Percentiles rank a stretch among this genome's conserved stretches.
Evolutionary conservation across 2,888 invertebrate genomes (phyloP).

Genomic region (Chrysolina americana): DNA sequence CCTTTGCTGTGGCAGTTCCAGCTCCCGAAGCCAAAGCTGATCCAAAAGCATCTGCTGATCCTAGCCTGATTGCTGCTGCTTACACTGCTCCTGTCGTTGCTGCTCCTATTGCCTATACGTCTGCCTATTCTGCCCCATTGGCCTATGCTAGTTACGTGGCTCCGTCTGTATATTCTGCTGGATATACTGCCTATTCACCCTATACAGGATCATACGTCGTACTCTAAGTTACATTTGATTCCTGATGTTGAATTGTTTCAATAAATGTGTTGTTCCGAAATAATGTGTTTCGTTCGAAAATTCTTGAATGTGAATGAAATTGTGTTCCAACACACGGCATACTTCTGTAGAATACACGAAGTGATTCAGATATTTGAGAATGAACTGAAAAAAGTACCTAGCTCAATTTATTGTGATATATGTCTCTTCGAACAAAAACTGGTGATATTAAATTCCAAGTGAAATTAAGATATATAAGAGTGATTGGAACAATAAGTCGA

Average conservation of each 20-base stretch:
- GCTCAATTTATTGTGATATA: no score
- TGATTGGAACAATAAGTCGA: no score
- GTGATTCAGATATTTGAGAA: no score
- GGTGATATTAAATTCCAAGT: no score
- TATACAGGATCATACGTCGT: conserved; percentile 45
- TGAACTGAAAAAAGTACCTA: no score
- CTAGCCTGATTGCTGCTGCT: conserved; percentile 33
- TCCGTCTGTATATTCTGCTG: conserved; percentile 45
- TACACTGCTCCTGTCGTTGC: conserved; percentile 33
- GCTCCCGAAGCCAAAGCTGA: conserved; percentile 31
- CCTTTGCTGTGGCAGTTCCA: conserved; percentile 42
- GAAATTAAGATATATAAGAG: no score
- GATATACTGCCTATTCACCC: conserved; percentile 44
- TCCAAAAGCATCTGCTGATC: conserved; percentile 20
- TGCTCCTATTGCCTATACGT: conserved; percentile 22
- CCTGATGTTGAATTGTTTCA: background rate
- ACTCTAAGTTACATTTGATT: conserved; percentile 25
- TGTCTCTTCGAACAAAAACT: no score
- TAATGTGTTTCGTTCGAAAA: no score
- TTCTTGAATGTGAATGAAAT: no score
- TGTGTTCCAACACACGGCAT: no score
- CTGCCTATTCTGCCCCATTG: conserved; percentile 43
- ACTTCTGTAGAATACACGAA: no score
- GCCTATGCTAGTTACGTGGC: conserved; percentile 39
- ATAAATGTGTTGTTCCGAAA: no score